Percentiles rank a stretch among this genome's conserved stretches.
Evolutionary conservation across 2,888 invertebrate species (phyloP).

Genomic region (Volucella inflata): DNA sequence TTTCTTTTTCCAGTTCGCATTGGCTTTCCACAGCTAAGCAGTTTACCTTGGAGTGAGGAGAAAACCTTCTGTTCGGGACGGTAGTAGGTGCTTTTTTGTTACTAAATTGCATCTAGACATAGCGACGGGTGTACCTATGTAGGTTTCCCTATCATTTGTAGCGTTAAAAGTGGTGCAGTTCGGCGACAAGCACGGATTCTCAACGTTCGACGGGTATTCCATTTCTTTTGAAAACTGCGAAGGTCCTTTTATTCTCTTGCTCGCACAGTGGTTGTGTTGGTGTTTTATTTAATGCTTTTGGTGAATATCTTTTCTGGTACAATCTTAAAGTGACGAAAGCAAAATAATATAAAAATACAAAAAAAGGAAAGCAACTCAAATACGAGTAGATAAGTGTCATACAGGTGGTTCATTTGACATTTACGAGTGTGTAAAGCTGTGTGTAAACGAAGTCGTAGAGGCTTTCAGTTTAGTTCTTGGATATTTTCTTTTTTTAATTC

Average conservation of each 20-base stretch:
- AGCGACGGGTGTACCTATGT: constrained; percentile 43
- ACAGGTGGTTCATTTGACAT: constrained; percentile 67
- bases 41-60: constrained; percentile 40
- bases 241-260: constrained; percentile 62
- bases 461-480: no score
- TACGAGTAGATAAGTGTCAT: constrained; percentile 31
- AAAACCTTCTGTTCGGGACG: constrained; percentile 57
- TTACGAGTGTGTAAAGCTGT: constrained; percentile 3
- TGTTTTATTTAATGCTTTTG: constrained; percentile 48
- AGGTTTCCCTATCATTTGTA: constrained; percentile 32
- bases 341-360: not conserved
- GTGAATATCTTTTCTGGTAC: constrained; percentile 46
- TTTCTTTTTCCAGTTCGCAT: constrained; percentile 29
- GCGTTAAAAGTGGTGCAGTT: constrained; percentile 60
- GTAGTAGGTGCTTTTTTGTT: constrained; percentile 37
- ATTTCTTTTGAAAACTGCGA: not conserved
- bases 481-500: not conserved
- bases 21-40: constrained; percentile 60
- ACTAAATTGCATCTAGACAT: constrained; percentile 65
- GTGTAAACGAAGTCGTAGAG: not conserved
- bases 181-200: constrained; percentile 68
- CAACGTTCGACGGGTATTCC: constrained; percentile 36
- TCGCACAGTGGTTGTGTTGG: constrained; percentile 28
- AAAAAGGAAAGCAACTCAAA: constrained; percentile 24
- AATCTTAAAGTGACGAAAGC: constrained; percentile 42